A percentile compares a stretch with the other conserved stretches of the same genome.
Conservation (phyloP, 2,888 invertebrate species). For the Hydrotaea diabolus region DNA sequence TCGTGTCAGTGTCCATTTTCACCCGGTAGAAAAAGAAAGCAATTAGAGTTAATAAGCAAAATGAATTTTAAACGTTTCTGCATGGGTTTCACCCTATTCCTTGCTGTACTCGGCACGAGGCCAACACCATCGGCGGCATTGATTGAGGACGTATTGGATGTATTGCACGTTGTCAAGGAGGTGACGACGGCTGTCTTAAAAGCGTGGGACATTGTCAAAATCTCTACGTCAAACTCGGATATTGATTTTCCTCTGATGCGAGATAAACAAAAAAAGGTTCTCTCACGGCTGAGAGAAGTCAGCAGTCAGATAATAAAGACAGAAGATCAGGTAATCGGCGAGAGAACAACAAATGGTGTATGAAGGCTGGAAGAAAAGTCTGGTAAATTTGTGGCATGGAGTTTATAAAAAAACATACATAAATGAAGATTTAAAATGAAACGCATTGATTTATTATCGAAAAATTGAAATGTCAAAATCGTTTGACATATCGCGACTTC, state of each 20-base stretch:
- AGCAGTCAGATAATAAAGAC: slow-evolving; percentile 79
- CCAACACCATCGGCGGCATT: slow-evolving; percentile 79
- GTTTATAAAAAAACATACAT: too few relatives aligned
- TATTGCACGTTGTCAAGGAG: slow-evolving; percentile 83
- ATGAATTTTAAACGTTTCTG: slow-evolving; percentile 45
- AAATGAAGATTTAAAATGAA: too few relatives aligned
- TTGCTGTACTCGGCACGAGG: slow-evolving; percentile 39
- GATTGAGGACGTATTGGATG: slow-evolving; percentile 84
- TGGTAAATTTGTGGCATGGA: too few relatives aligned
- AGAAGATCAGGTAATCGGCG: slow-evolving; percentile 76
- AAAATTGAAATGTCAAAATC: too few relatives aligned
- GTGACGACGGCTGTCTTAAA: slow-evolving; percentile 83
- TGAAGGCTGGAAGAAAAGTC: neutral
- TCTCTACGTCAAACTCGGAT: slow-evolving; percentile 82
- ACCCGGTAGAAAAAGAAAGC: slow-evolving; percentile 1
- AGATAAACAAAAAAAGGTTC: slow-evolving; percentile 84
- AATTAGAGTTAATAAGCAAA: slow-evolving; percentile 36
- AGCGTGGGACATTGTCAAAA: slow-evolving; percentile 85
- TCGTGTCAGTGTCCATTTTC: neutral
- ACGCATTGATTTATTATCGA: too few relatives aligned
- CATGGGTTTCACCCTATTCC: slow-evolving; percentile 30
- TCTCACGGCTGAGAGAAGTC: slow-evolving; percentile 81
- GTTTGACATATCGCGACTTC: too few relatives aligned
- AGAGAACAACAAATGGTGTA: too few relatives aligned
- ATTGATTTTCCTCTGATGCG: slow-evolving; percentile 84